A percentile compares a stretch with the other conserved stretches of the same genome.
Conservation (phyloP, 2,888 invertebrate genomes). For the Nasonia oneida region DNA sequence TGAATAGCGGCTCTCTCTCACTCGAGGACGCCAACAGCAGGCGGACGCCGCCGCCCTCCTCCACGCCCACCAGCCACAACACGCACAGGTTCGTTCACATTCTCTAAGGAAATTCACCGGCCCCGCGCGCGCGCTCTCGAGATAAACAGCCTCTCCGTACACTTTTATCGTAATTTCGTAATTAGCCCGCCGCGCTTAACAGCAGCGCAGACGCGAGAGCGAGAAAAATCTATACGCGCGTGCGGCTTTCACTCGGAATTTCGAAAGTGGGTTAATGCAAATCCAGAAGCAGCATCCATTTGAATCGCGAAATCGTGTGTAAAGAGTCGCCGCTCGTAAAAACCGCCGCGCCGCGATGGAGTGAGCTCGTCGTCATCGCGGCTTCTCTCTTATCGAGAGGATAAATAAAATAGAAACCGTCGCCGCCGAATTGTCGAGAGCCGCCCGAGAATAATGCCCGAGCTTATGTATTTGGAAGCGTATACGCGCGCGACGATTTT, state of each 20-base stretch:
- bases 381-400: neutral
- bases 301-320: conserved; percentile 22
- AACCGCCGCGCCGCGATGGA: neutral
- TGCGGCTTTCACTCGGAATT: conserved; percentile 17
- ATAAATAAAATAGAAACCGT: conserved; percentile 14
- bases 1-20: conserved; percentile 86
- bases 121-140: too few relatives aligned
- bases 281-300: conserved; percentile 3
- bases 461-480: conserved; percentile 35
- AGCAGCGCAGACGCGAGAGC: neutral
- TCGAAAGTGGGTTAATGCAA: conserved; percentile 49
- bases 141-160: too few relatives aligned
- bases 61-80: conserved; percentile 76
- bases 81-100: conserved; percentile 75
- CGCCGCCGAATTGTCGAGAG: conserved; percentile 6
- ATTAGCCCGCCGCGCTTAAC: neutral
- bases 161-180: conserved; percentile 29
- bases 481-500: conserved; percentile 5
- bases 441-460: neutral
- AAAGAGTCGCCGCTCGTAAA: conserved; percentile 23
- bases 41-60: conserved; percentile 81
- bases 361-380: neutral
- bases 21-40: conserved; percentile 87
- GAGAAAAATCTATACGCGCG: neutral
- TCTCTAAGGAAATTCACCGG: neutral